Base-by-base conservation (phyloP, 2,888 invertebrate genomes). In the Cheilosia pagana region DNA sequence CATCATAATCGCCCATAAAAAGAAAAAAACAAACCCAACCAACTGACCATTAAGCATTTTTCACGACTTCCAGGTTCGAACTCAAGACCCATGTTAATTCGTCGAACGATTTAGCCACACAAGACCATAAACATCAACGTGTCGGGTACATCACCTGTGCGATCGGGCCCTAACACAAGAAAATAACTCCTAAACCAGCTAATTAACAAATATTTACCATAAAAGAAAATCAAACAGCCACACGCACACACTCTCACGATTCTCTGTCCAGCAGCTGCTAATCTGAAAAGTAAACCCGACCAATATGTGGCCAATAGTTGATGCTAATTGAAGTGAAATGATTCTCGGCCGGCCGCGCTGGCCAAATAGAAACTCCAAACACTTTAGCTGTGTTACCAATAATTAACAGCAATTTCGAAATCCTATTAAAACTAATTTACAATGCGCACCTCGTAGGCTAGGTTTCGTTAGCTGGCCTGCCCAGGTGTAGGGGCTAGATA, bases 291-390 rank as follows among this genome's bases (percentile, higher is more conserved):
- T 52, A 74, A 78, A 74, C 74, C 52, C 68, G 63, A 25, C 78
- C 83, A 79, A 63, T 79, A 52, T 68, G 68, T 70, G 79, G 45
- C 74, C 83, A 83, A 83, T 68, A 74, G 59, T 52, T 62, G 74
- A 83, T 83, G 83, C 59, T 83, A 83, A 83, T 83, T 83, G 78
- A 83, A 79, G 83, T 79, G 83, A 79, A 79, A 83, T 83, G 63
- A 71, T 65, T 76, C 63, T 59, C 28, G 23, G 23, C 48, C 39
- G 4, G 43, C 43, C 25, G 16, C 35, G 12, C 28, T 59, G 60
- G 52, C 63, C 72, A 72, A 77, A 82, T 57, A 43, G 65, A 65
- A 55, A 72, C 60, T 19, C 67, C 77, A 77, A 72, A 83, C 74
- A 79, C 83, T 75, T 83, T 59, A 75, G 68, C 59, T 79, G 79